Evolutionary conservation across 2,888 invertebrate species (phyloP).

Genomic region (Lapara coniferarum): DNA sequence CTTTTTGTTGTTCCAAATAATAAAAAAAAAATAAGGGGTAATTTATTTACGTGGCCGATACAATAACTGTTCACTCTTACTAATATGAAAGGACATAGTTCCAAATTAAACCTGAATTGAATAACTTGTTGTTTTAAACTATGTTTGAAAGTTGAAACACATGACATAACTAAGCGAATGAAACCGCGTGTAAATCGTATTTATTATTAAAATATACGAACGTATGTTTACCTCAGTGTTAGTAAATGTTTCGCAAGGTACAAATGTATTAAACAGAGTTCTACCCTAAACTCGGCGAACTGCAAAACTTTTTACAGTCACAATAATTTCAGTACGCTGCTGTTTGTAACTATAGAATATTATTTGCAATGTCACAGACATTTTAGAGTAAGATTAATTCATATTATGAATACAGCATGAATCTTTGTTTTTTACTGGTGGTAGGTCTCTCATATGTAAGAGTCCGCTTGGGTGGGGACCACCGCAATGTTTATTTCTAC

Average conservation of each 20-base stretch:
- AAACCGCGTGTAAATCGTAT: neutral
- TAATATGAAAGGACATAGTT: neutral
- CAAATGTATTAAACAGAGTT: constrained; percentile 10
- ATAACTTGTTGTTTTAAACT: neutral
- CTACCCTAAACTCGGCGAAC: neutral
- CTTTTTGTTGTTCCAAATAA: no score
- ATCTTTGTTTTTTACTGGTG: no score
- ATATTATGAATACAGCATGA: no score
- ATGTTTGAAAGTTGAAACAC: no score
- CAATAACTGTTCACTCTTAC: no score
- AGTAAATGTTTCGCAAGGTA: neutral
- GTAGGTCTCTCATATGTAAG: no score
- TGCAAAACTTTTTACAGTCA: constrained; percentile 2
- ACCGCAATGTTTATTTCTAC: no score
- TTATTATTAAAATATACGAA: constrained; percentile 3
- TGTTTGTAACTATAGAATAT: constrained; percentile 3
- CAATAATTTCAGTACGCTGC: neutral
- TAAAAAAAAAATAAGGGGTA: no score
- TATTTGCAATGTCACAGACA: neutral
- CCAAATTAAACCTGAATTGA: neutral
- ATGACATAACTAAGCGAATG: neutral
- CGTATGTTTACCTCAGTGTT: neutral
- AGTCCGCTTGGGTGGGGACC: no score
- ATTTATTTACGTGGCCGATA: no score
- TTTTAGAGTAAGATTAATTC: no score